Evolutionary conservation across 2,888 invertebrate species (phyloP), one percentile per base, ranked within the genome.

Genomic region (Acleris emargana): DNA sequence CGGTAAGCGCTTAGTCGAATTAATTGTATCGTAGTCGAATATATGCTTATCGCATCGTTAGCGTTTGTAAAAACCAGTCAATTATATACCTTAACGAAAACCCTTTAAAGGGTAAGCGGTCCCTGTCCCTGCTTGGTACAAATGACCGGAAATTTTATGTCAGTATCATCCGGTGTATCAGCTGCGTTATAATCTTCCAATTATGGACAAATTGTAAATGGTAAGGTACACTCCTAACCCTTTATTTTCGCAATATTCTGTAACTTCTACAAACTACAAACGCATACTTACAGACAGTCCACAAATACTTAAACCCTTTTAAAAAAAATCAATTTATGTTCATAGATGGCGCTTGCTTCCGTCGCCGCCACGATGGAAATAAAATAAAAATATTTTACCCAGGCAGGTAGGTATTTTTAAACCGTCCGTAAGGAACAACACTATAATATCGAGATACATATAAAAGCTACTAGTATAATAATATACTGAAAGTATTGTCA

Each of bases 401-500:
- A 5, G 17, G 45, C 22, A 17, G 22, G 18, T 25, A 18, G 2
- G 13, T 45, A 22, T 57, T 38, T 57, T 51, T 22, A 32, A 57
- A 57, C 60, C 51, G 66, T n/a, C 51, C 22, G 66, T 6, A 17
- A 42, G 49, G n/a, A 55, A 13, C 60, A 55, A 61, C 38, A 61
- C 16, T 63, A 59, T 60, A 64, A 58, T 59, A 66, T 68, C 51
- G 62, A 66, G 43, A 64, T 68, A 72, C n/a, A 45, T 45, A 62
- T 38, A 58, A 45, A 45, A 45, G 45, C 45, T 45, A 45, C 61
- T 22, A 62, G 53, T 62, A 54, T 53, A 60, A 69, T 67, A 45
- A 62, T 43, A 58, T 63, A 69, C 22, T 45, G 63, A 64, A 73
- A 68, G 71, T 78, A 78, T 77, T 78, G 77, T 78, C 78, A 58